Evolutionary conservation across 2,113 vertebrate genomes (phyloP).

Genomic region (Synodontis membranacea): DNA sequence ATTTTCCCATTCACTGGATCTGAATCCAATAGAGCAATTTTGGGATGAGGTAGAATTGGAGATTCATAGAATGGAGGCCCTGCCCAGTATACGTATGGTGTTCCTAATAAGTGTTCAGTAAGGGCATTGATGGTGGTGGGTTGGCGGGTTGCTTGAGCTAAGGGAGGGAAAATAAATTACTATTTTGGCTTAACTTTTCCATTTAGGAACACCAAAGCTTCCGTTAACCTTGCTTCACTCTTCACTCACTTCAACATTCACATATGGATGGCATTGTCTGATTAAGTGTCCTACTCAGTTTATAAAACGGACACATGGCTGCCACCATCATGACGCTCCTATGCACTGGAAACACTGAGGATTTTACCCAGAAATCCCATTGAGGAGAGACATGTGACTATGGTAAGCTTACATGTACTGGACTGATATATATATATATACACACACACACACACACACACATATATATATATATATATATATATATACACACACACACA

Average conservation of each 20-base stretch:
- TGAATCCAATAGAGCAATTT: too few species aligned
- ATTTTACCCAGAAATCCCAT: slow-evolving; percentile 5
- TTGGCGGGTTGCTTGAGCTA: not conserved
- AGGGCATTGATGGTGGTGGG: too few species aligned
- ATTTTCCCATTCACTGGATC: too few species aligned
- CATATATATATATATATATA: too few species aligned
- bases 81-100: too few species aligned
- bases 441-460: too few species aligned
- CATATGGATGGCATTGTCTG: slow-evolving; percentile 8
- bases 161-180: not conserved
- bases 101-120: too few species aligned
- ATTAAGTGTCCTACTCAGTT: not conserved
- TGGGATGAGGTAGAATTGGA: too few species aligned
- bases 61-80: too few species aligned
- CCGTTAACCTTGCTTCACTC: not conserved
- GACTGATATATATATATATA: not conserved
- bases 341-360: not conserved
- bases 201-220: not conserved
- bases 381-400: not conserved
- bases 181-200: not conserved
- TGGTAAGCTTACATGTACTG: not conserved
- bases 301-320: slow-evolving; percentile 5
- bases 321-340: not conserved
- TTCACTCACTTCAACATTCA: not conserved
- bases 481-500: too few species aligned